A percentile compares a stretch with the other conserved stretches of the same genome.
Conservation (phyloP, 2,888 invertebrate genomes). For the Platynereis dumerilii region DNA sequence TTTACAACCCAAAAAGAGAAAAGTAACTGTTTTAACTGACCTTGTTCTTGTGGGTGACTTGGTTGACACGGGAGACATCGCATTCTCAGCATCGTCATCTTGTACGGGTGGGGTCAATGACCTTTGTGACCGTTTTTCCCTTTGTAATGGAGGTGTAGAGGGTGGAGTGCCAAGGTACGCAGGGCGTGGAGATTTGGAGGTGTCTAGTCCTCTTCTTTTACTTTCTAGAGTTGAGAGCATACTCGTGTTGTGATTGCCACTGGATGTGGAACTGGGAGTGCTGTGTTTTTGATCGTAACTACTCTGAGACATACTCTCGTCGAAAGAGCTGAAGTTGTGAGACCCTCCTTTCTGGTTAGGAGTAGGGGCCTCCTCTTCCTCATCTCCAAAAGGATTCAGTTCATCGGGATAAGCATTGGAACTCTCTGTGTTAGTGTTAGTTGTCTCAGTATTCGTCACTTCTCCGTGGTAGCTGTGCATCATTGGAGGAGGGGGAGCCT, state of each 20-base stretch:
- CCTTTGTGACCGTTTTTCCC: slow-evolving; percentile 1
- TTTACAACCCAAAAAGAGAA: too few relatives aligned
- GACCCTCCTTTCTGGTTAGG: too few relatives aligned
- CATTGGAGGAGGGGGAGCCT: slow-evolving; percentile 23
- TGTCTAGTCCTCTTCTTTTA: too few relatives aligned
- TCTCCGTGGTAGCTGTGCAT: slow-evolving; percentile 9
- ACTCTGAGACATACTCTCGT: slow-evolving; percentile 1
- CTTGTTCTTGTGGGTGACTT: too few relatives aligned
- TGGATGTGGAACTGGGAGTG: not conserved
- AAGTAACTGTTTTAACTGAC: too few relatives aligned
- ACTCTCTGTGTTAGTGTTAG: too few relatives aligned
- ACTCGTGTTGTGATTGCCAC: too few relatives aligned
- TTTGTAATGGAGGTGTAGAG: slow-evolving; percentile 44
- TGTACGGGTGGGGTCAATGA: slow-evolving; percentile 17
- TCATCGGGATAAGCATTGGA: too few relatives aligned
- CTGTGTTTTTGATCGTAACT: too few relatives aligned
- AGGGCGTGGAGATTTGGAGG: slow-evolving; percentile 38
- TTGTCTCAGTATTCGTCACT: too few relatives aligned
- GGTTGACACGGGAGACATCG: too few relatives aligned
- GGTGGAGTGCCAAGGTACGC: slow-evolving; percentile 54
- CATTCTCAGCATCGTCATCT: too few relatives aligned
- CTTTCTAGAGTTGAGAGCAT: not conserved
- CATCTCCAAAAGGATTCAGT: slow-evolving; percentile 47
- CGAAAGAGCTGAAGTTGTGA: not conserved
- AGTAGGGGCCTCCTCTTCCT: slow-evolving; percentile 37